Evolutionary conservation across 2,797 vertebrate species (phyloP), one percentile per base, ranked within the genome.

Genomic region (Tokudaia tokunoshimensis): DNA sequence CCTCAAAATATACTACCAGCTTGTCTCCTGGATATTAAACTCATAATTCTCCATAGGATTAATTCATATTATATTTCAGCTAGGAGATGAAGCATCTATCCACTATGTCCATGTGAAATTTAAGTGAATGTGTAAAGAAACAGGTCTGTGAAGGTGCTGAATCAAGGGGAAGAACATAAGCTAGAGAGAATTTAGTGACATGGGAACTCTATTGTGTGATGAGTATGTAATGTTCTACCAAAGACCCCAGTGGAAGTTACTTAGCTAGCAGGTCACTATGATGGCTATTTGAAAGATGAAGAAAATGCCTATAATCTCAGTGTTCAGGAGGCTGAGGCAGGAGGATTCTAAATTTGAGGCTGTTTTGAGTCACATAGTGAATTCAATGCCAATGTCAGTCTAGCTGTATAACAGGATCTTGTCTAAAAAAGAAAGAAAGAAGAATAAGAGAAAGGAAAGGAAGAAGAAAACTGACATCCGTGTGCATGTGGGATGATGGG

Each of bases 251-350:
- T 9, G 31, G 65, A 94, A 88, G 19, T 31, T 76, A 55, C 3
- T 65, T 20, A 76, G 55, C 6, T 65, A 76, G 55, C 13, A 31
- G 80, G 22, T 15, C 82, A 57, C 26, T 89, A 11, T 52, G 37
- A 83, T 57, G 76, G 11, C 12, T 78, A 29, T 80, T 84, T 59
- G 72, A 91, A 91, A 34, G 44, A 91, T 67, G 80, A 94, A 82
- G 79, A 37, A 82, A 70, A 44, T 81, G 26, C n/a, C 52, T 91
- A 17, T 70, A 47, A 34, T 59, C 12, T 41, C 26, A 82, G 19
- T 14, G 22, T 11, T 91, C 34, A 55, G 44, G 75, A 91, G 5
- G 34, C 6, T 37, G 44, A 91, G 6, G 63, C 19, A 81, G 47
- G 37, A 72, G 19, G 79, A 91, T 72, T 72, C 17, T 26, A 82